Percentiles rank a stretch among this genome's conserved stretches.
Evolutionary conservation across 2,113 vertebrate species (phyloP).

Genomic region (Origma solitaria): DNA sequence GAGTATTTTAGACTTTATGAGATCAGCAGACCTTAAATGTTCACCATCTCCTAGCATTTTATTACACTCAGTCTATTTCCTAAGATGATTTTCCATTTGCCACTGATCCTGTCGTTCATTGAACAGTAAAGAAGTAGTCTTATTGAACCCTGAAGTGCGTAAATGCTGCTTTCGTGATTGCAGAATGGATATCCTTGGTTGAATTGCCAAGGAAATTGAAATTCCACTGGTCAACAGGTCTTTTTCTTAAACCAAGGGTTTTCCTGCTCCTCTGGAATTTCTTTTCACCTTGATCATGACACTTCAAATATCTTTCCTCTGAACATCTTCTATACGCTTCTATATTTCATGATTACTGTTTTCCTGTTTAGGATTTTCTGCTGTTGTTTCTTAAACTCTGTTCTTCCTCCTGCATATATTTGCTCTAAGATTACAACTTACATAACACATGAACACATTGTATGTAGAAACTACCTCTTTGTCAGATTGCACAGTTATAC

Average conservation of each 20-base stretch:
- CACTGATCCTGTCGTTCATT: conserved; percentile 12
- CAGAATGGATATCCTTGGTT: background rate
- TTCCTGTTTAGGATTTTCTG: background rate
- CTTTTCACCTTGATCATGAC: background rate
- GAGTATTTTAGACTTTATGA: background rate
- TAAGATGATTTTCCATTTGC: background rate
- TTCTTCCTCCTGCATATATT: background rate
- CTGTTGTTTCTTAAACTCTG: background rate
- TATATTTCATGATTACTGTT: background rate
- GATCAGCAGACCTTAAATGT: conserved; percentile 1
- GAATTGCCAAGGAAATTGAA: conserved; percentile 58
- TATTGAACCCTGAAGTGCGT: background rate
- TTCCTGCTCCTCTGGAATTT: background rate
- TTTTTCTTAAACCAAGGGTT: background rate
- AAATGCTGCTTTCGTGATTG: conserved; percentile 22
- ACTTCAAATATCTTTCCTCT: background rate
- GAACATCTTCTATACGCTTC: background rate
- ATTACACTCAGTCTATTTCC: background rate
- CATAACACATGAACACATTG: background rate
- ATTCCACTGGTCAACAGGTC: background rate
- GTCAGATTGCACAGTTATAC: background rate
- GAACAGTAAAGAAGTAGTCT: conserved; percentile 6
- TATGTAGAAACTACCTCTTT: background rate
- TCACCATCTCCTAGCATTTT: background rate
- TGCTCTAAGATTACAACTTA: background rate